Conservation (phyloP, 2,888 invertebrate species). For the Leptopilina drosophilae region DNA sequence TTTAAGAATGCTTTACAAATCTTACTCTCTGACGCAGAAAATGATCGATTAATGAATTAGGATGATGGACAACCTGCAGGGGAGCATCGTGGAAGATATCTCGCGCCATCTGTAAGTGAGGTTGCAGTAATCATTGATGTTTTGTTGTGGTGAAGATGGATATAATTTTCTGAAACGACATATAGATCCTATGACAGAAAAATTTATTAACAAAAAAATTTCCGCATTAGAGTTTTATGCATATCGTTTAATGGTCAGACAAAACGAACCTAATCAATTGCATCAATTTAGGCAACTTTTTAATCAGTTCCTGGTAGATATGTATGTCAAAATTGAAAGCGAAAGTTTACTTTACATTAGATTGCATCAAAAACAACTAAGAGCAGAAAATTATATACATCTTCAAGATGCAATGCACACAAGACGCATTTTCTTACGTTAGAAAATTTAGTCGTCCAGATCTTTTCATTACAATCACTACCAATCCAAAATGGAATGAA, state of each 20-base stretch:
- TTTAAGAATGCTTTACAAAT: constrained; percentile 60
- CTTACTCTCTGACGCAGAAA: constrained; percentile 60
- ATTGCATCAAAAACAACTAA: constrained; percentile 61
- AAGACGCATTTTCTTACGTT: constrained; percentile 71
- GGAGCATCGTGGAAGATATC: constrained; percentile 51
- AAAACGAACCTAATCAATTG: constrained; percentile 60
- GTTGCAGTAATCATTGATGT: constrained; percentile 66
- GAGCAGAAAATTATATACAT: constrained; percentile 67
- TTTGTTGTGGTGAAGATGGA: constrained; percentile 64
- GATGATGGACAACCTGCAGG: constrained; percentile 49
- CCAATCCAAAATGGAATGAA: constrained; percentile 63
- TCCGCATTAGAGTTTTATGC: constrained; percentile 56
- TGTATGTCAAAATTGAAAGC: constrained; percentile 73
- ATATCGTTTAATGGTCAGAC: constrained; percentile 64
- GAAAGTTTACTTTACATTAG: constrained; percentile 68
- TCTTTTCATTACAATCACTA: constrained; percentile 70
- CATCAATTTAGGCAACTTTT: constrained; percentile 63
- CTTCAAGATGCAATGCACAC: constrained; percentile 64
- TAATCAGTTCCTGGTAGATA: constrained; percentile 71
- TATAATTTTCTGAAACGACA: constrained; percentile 59
- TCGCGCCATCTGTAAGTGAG: constrained; percentile 59
- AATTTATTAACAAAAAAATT: constrained; percentile 56
- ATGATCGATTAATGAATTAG: constrained; percentile 45
- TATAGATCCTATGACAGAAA: constrained; percentile 42
- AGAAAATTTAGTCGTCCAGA: constrained; percentile 68